Evolutionary conservation across 2,113 vertebrate genomes (phyloP).

Genomic region (Phalacrocorax carbo): DNA sequence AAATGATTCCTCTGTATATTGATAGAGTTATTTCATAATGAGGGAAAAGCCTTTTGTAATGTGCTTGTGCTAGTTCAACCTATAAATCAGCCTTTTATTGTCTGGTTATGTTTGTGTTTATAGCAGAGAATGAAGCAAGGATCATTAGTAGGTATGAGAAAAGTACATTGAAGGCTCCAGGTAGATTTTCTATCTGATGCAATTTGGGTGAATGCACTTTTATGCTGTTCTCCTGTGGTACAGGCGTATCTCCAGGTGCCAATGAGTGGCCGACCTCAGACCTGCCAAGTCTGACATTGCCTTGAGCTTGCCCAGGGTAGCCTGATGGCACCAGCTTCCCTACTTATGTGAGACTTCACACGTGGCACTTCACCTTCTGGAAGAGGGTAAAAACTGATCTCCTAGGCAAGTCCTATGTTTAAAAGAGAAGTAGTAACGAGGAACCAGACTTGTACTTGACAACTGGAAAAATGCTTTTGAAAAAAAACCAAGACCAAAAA

Average conservation of each 20-base stretch:
- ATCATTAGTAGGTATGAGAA: background rate
- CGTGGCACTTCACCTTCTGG: background rate
- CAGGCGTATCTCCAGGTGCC: background rate
- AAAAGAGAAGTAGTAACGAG: background rate
- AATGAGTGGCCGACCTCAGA: background rate
- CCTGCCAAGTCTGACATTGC: background rate
- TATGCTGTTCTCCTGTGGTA: background rate
- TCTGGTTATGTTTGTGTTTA: background rate
- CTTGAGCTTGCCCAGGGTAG: background rate
- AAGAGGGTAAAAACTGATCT: background rate
- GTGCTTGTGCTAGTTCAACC: background rate
- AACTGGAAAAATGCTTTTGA: background rate
- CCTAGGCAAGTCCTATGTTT: background rate
- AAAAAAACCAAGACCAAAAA: background rate
- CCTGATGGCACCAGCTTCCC: background rate
- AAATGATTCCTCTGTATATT: background rate
- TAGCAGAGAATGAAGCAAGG: background rate
- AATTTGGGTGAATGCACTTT: background rate
- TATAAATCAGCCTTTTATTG: background rate
- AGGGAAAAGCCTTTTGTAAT: background rate
- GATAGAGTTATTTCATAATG: background rate
- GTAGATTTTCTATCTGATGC: background rate
- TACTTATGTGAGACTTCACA: background rate
- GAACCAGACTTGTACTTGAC: background rate
- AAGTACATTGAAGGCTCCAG: background rate